Evolutionary conservation across 2,797 vertebrate genomes (phyloP), one percentile per base, ranked within the genome.

Genomic region (Coregonus suidteri): DNA sequence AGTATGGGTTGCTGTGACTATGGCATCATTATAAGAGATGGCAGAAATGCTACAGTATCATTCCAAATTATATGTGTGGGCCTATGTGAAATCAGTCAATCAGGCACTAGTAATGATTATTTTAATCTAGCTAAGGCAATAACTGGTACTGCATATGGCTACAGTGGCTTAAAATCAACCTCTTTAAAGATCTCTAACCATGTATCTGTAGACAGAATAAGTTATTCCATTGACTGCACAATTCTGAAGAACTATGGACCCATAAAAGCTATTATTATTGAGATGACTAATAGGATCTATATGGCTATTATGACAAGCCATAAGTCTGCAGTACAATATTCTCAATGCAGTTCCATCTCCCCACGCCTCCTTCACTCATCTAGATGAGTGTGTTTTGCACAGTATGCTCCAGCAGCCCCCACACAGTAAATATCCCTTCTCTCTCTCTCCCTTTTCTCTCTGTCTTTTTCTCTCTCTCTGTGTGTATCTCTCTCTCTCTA

Each of bases 341-440:
- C 7, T 59, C n/a, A 25, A 20, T 13, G 1, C 11, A 1, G 53
- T 64, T 25, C 59, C 59, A 47, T 47, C 65, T 25, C 59, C 59
- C n/a, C 59, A 35, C n/a, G 7, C 59, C 9, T 25, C 20, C 59
- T 64, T 64, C 71, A 79, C 59, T 74, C 25, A 9, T 67, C 68
- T 72, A 54, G 51, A 14, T 54, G 15, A 67, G 74, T 4, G 54
- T 52, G 56, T 78, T 82, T 76, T 37, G 7, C 35, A 77, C 67
- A 1, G 0, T 66, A 71, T 47, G 34, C 9, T 47, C 18, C 54
- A 69, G 16, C 53, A 54, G 37, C 59, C 37, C n/a, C 70, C 84
- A 78, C 72, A 87, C 79, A 47, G 34, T 73, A 70, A 83, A 85
- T 81, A 81, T 41, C 56, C 81, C 66, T 7, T 20, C 62, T 47